phyloP scores from a whole-genome alignment of 2,113 vertebrate genomes.

The Charina bottae region DNA sequence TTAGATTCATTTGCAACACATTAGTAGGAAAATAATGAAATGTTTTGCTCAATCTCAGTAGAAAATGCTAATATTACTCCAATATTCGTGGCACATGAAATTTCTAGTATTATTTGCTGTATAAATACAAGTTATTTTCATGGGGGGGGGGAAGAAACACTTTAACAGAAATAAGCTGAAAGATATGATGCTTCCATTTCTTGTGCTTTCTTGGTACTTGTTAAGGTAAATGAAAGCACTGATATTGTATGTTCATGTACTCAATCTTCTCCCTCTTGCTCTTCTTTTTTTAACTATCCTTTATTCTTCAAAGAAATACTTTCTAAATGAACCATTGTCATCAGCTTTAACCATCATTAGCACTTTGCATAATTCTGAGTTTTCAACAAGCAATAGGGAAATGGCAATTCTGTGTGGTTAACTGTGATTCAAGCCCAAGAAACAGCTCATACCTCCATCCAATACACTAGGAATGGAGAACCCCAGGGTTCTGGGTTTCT shows the following conservation, averaged over 20 bases:
- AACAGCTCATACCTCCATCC: no score
- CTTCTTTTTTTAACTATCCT: no score
- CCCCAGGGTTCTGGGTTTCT: no score
- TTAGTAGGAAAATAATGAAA: not conserved
- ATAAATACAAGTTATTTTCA: no score
- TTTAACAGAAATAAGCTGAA: not conserved
- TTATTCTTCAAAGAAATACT: not conserved
- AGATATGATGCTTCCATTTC: not conserved
- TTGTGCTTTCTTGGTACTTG: not conserved
- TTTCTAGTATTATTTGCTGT: not conserved
- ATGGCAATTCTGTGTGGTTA: not conserved
- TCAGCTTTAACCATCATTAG: no score
- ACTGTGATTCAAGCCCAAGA: no score
- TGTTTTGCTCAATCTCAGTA: not conserved
- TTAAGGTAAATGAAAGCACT: no score
- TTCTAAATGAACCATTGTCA: not conserved
- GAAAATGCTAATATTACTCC: conserved; percentile 15
- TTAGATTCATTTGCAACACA: not conserved
- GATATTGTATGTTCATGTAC: not conserved
- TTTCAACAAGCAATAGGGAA: no score
- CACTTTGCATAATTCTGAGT: no score
- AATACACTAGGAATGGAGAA: no score
- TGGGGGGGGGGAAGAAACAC: not conserved
- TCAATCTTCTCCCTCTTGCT: no score
- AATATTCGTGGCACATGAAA: conserved; percentile 8